A percentile compares a stretch with the other conserved stretches of the same genome.
These are phyloP conservation scores for Thera obeliscata DNA, from an alignment of 2,888 invertebrate genomes.

Conservation along the genomic window DNA sequence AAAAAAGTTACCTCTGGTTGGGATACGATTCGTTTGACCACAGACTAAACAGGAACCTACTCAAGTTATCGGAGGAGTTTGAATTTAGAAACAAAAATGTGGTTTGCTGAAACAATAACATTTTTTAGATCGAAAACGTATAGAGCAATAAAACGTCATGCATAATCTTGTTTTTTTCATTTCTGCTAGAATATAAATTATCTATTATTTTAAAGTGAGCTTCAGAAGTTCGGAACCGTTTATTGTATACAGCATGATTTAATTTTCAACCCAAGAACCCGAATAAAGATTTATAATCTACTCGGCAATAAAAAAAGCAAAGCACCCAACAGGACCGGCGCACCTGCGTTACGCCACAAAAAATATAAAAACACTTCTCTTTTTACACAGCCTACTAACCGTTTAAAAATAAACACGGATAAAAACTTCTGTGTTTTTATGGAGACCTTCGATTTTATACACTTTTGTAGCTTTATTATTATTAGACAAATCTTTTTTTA, in stretches of 20 bases:
- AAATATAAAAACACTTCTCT: conserved; percentile 55
- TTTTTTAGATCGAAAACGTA: background rate
- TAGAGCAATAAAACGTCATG: too few species aligned
- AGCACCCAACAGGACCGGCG: conserved; percentile 56
- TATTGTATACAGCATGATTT: conserved; percentile 19
- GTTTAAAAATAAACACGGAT: conserved; percentile 42
- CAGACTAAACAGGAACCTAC: background rate
- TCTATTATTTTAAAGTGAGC: background rate
- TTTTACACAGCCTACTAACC: conserved; percentile 47
- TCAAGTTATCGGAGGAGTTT: conserved; percentile 3
- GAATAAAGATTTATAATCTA: conserved; percentile 37
- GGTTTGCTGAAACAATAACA: background rate
- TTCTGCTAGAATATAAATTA: background rate
- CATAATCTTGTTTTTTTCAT: background rate
- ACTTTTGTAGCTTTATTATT: conserved; percentile 14
- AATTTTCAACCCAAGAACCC: conserved; percentile 21
- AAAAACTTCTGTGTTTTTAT: conserved; percentile 25
- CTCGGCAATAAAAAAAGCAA: conserved; percentile 48
- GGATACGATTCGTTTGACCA: conserved; percentile 22
- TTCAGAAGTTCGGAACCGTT: background rate
- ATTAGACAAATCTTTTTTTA: background rate
- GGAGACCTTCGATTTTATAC: conserved; percentile 15
- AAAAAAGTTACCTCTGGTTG: conserved; percentile 14
- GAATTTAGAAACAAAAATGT: background rate
- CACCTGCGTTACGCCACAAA: conserved; percentile 77